A percentile compares a stretch with the other conserved stretches of the same genome.
Evolutionary conservation across 2,113 vertebrate species (phyloP).

Genomic region (Trogon melanurus): DNA sequence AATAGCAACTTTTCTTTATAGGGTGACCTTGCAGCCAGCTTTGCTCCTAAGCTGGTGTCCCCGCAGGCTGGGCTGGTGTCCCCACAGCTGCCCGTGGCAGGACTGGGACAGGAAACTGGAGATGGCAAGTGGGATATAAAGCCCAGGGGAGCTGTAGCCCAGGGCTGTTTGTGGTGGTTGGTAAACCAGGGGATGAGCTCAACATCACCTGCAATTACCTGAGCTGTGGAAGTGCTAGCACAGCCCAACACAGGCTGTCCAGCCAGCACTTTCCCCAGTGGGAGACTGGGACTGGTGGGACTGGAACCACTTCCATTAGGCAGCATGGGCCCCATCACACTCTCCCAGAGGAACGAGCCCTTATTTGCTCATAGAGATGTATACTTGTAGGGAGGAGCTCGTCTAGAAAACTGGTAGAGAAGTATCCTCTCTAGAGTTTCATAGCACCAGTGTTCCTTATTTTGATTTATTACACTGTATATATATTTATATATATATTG

Average conservation of each 20-base stretch:
- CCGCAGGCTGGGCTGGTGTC: not conserved
- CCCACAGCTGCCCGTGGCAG: not conserved
- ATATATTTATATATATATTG: not conserved
- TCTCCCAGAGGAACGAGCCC: not conserved
- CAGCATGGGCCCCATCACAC: accelerated
- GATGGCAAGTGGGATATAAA: not conserved
- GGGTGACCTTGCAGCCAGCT: not conserved
- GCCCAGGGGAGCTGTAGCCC: not conserved
- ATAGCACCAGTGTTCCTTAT: not conserved
- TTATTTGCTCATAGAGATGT: not conserved
- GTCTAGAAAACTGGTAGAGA: not conserved
- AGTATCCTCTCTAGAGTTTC: not conserved
- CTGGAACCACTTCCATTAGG: not conserved
- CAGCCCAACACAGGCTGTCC: not conserved
- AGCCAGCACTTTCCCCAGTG: not conserved
- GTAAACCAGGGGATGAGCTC: not conserved
- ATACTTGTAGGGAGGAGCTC: not conserved
- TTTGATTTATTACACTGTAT: not conserved
- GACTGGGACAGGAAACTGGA: not conserved
- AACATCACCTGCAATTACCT: not conserved
- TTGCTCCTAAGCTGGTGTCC: not conserved
- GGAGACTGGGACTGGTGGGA: not conserved
- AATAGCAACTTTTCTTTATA: not conserved
- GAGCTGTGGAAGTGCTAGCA: not conserved
- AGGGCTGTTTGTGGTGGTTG: not conserved